Percentiles rank a stretch among this genome's conserved stretches.
phyloP scores from a whole-genome alignment of 1,140 invertebrate species.

The Sesamia nonagrioides region DNA sequence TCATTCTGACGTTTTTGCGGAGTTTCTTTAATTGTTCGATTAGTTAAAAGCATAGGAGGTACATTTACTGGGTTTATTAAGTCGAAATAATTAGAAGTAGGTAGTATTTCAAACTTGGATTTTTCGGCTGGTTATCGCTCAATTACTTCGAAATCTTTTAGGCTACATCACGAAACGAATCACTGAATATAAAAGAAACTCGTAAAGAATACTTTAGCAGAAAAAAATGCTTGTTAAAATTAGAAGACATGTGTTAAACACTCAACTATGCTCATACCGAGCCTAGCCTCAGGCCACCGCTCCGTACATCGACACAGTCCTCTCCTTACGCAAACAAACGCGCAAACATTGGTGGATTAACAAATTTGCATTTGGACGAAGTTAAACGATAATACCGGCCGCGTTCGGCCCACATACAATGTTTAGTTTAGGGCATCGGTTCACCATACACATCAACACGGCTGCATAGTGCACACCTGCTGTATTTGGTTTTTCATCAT shows the following conservation, averaged over 20 bases:
- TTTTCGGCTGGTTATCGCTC: too few relatives aligned
- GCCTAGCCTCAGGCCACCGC: neutral
- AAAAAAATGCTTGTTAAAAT: too few relatives aligned
- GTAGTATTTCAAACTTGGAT: too few relatives aligned
- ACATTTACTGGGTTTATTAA: too few relatives aligned
- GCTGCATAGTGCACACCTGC: slow-evolving; percentile 3
- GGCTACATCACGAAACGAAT: too few relatives aligned
- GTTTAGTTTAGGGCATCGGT: slow-evolving; percentile 13
- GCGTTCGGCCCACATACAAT: slow-evolving; percentile 13
- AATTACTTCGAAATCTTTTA: too few relatives aligned
- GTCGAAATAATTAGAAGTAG: too few relatives aligned
- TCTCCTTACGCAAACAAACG: neutral
- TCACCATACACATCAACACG: slow-evolving; percentile 11
- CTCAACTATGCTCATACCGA: neutral
- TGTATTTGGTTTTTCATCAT: neutral
- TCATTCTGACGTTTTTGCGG: neutral
- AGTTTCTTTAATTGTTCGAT: too few relatives aligned
- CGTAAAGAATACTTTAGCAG: too few relatives aligned
- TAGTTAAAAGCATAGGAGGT: too few relatives aligned
- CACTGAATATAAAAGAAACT: too few relatives aligned
- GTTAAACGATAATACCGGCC: slow-evolving; percentile 18
- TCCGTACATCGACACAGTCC: neutral
- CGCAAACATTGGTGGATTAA: slow-evolving; percentile 12
- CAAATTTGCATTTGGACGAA: slow-evolving; percentile 36
- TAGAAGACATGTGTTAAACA: neutral